Evolutionary conservation across 1,140 invertebrate genomes (phyloP).

Genomic region (Colletes gigas): DNA sequence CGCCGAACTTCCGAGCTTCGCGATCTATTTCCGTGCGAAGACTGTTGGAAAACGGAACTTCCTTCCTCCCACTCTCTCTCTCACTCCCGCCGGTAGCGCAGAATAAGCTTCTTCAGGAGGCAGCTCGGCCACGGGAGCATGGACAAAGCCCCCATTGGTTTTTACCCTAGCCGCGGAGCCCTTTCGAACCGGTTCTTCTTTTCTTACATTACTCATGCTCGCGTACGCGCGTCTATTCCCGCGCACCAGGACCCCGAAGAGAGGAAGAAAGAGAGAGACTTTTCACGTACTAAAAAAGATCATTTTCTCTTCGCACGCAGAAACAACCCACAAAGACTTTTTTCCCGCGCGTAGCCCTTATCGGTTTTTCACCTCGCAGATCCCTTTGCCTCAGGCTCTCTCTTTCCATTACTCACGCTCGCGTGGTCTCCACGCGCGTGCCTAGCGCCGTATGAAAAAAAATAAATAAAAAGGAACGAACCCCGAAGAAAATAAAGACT

Average conservation of each 20-base stretch:
- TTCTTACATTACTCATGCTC: constrained; percentile 45
- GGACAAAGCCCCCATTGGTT: constrained; percentile 29
- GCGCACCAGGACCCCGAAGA: constrained; percentile 11
- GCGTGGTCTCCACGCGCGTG: constrained; percentile 25
- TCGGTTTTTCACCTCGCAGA: constrained; percentile 43
- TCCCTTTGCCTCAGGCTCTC: constrained; percentile 9
- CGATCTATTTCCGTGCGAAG: not conserved
- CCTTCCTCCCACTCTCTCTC: not conserved
- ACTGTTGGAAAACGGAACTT: not conserved
- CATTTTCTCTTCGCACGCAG: constrained; percentile 44
- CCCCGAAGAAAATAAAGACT: constrained; percentile 32
- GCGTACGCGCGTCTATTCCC: constrained; percentile 25
- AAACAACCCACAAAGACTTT: constrained; percentile 41
- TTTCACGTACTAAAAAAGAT: constrained; percentile 49
- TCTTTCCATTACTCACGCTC: constrained; percentile 28
- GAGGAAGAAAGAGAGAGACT: constrained; percentile 3
- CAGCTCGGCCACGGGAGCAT: not conserved
- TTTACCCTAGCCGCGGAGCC: constrained; percentile 15
- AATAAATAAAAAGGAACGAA: constrained; percentile 1
- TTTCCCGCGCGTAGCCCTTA: constrained; percentile 20
- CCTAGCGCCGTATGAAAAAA: constrained; percentile 1
- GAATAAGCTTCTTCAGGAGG: constrained; percentile 32
- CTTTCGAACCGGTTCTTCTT: constrained; percentile 33
- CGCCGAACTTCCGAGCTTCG: not conserved
- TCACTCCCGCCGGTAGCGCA: not conserved